Evolutionary conservation across 2,113 vertebrate genomes (phyloP).

Genomic region (Ursus arctos): DNA sequence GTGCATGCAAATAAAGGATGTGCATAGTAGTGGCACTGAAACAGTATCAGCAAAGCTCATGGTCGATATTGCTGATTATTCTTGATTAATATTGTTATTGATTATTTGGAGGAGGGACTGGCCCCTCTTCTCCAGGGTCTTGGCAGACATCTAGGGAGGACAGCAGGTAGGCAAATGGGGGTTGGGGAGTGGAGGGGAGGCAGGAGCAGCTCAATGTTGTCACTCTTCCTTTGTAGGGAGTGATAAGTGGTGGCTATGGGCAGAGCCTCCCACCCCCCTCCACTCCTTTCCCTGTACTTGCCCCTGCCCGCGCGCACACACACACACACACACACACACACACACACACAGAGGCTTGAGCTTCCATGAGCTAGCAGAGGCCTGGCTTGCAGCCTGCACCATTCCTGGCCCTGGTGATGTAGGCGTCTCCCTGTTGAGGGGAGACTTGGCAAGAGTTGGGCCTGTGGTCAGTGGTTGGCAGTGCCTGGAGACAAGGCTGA

Average conservation of each 20-base stretch:
- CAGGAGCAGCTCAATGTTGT: constrained; percentile 1
- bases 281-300: constrained; percentile 44
- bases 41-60: constrained; percentile 61
- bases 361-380: constrained; percentile 28
- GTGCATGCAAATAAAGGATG: constrained; percentile 45
- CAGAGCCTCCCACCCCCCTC: neutral
- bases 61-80: constrained; percentile 43
- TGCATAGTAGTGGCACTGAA: constrained; percentile 42
- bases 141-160: constrained; percentile 22
- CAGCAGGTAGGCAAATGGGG: constrained; percentile 55
- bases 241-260: neutral
- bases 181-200: neutral
- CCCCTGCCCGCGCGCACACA: neutral
- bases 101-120: constrained; percentile 26
- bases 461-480: constrained; percentile 64
- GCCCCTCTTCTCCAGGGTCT: constrained; percentile 53
- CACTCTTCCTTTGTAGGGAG: constrained; percentile 54
- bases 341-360: neutral
- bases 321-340: neutral
- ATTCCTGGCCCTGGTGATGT: constrained; percentile 67
- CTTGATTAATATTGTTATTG: constrained; percentile 59
- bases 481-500: constrained; percentile 46
- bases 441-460: constrained; percentile 75
- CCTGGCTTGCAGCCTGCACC: constrained; percentile 63
- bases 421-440: constrained; percentile 64